A percentile compares a stretch with the other conserved stretches of the same genome.
Evolutionary conservation across 2,113 vertebrate species (phyloP).

Genomic region (Collichthys lucidus): DNA sequence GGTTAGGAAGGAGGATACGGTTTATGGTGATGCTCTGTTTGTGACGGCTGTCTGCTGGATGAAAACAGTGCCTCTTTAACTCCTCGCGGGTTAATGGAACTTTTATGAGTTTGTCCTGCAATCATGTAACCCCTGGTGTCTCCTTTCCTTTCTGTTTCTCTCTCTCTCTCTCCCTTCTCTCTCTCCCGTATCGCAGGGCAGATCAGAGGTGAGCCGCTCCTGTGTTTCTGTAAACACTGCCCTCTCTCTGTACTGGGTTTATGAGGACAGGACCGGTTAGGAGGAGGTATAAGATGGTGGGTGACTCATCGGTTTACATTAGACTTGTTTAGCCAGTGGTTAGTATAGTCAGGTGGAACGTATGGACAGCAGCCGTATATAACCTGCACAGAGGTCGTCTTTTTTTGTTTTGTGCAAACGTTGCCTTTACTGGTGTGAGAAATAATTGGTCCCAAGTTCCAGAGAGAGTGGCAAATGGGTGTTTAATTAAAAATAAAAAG

Average conservation of each 20-base stretch:
- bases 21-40: constrained; percentile 99
- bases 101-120: constrained; percentile 95
- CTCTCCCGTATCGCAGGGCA: constrained; percentile 49
- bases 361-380: constrained; percentile 43
- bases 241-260: constrained; percentile 64
- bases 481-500: constrained; percentile 54
- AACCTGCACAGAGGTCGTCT: constrained; percentile 3
- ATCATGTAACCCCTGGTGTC: constrained; percentile 92
- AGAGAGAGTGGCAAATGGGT: constrained; percentile 23
- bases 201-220: constrained; percentile 77
- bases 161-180: constrained; percentile 44
- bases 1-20: constrained; percentile 73
- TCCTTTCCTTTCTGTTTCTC: constrained; percentile 71
- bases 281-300: constrained; percentile 36
- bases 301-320: constrained; percentile 72
- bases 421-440: constrained; percentile 21
- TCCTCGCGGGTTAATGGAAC: constrained; percentile 98
- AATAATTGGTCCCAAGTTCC: constrained; percentile 44
- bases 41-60: constrained; percentile 98
- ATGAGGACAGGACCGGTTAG: constrained; percentile 69
- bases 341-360: constrained; percentile 49
- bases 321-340: constrained; percentile 73
- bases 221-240: constrained; percentile 72
- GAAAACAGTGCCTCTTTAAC: constrained; percentile 97
- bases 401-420: constrained; percentile 23